These are phyloP conservation scores for Xestoiulus laeticollis DNA, from an alignment of 2,888 invertebrate genomes.

Conservation along the genomic window DNA sequence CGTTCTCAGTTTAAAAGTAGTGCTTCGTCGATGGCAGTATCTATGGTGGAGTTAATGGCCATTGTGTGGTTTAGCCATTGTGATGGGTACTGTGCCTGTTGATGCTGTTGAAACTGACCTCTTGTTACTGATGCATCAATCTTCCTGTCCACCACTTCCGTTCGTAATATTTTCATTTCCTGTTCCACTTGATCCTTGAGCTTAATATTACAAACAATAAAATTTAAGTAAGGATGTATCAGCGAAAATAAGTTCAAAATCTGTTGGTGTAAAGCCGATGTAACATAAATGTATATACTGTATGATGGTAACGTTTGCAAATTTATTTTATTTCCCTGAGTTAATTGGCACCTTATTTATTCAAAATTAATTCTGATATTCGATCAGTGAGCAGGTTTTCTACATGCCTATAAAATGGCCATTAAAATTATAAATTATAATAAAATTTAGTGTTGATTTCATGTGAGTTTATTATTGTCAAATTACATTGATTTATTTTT, in stretches of 20 bases:
- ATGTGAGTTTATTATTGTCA: no score
- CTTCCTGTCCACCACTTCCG: constrained; percentile 67
- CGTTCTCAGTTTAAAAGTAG: background rate
- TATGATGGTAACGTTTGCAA: no score
- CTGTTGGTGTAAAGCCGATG: background rate
- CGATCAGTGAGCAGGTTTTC: no score
- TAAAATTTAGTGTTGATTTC: no score
- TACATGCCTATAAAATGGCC: no score
- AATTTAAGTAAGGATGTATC: background rate
- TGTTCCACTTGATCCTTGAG: constrained; percentile 67
- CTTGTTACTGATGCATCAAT: constrained; percentile 65
- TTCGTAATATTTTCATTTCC: constrained; percentile 66
- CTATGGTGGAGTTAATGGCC: constrained; percentile 12
- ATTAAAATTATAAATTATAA: no score
- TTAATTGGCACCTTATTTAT: no score
- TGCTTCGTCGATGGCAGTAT: constrained; percentile 1
- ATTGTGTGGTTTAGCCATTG: constrained; percentile 39
- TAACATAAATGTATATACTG: no score
- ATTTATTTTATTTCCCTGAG: no score
- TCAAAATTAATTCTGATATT: no score
- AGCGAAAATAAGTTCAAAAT: background rate
- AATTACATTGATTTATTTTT: no score
- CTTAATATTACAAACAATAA: constrained; percentile 61
- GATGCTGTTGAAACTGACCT: constrained; percentile 59
- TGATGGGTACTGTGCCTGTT: constrained; percentile 20